Evolutionary conservation across 2,113 vertebrate species (phyloP).

Genomic region (Rissa tridactyla): DNA sequence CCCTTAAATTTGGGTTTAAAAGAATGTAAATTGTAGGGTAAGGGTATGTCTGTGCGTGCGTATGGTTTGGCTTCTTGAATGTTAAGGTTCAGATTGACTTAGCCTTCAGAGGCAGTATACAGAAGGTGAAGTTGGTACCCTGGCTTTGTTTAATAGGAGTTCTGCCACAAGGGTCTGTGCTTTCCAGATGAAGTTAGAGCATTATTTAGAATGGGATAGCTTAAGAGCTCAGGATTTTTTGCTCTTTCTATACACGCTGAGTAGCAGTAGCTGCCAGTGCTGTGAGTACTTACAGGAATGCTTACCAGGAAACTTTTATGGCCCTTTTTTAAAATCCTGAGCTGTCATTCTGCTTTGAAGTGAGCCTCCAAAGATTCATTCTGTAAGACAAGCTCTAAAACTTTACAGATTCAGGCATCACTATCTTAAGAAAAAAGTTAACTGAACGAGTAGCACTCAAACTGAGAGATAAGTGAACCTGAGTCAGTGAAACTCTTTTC

Average conservation of each 20-base stretch:
- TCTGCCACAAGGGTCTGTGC: background rate
- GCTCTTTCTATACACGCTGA: background rate
- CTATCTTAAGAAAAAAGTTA: background rate
- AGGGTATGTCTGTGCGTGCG: accelerated
- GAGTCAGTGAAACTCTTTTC: background rate
- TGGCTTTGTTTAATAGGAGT: background rate
- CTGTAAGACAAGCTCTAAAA: background rate
- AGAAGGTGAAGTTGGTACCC: background rate
- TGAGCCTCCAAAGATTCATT: background rate
- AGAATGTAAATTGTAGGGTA: background rate
- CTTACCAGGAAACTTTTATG: background rate
- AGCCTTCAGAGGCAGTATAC: background rate
- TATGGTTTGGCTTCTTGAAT: background rate
- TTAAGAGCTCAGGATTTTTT: background rate
- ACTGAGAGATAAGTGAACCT: background rate
- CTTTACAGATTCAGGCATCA: background rate
- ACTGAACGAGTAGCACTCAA: background rate
- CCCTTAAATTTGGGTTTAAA: background rate
- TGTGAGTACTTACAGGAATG: background rate
- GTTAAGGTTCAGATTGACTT: background rate
- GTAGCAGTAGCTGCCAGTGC: background rate
- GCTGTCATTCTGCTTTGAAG: background rate
- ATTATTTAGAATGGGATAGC: background rate
- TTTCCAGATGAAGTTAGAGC: background rate
- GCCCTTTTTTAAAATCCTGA: background rate